A percentile compares a stretch with the other conserved stretches of the same genome.
phyloP scores from a whole-genome alignment of 2,888 invertebrate genomes.

The Polymixis lichenea region DNA sequence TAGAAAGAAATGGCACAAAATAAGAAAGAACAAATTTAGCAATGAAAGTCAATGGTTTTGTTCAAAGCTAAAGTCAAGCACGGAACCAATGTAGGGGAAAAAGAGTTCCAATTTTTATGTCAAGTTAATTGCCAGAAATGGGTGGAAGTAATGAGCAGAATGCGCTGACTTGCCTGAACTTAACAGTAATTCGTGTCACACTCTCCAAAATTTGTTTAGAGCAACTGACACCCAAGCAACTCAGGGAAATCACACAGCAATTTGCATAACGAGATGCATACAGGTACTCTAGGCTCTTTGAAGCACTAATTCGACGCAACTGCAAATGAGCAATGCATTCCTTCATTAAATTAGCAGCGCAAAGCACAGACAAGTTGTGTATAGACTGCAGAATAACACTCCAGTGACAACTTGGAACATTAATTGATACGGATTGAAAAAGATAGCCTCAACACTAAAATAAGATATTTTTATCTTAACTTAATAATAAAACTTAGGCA shows the following conservation, averaged over 20 bases:
- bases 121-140: constrained; percentile 47
- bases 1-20: neutral
- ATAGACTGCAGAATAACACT: constrained; percentile 20
- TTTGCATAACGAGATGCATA: constrained; percentile 73
- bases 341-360: constrained; percentile 64
- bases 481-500: constrained; percentile 22
- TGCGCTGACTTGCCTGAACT: constrained; percentile 42
- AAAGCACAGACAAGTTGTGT: constrained; percentile 18
- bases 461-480: neutral
- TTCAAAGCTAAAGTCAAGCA: constrained; percentile 15
- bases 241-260: constrained; percentile 70
- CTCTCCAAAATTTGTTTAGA: constrained; percentile 59
- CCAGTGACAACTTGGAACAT: neutral
- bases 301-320: constrained; percentile 63
- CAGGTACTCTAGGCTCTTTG: constrained; percentile 66
- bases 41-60: neutral
- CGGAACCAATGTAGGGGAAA: constrained; percentile 17
- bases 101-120: constrained; percentile 31
- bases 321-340: constrained; percentile 68
- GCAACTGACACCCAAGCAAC: constrained; percentile 62
- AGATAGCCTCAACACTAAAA: constrained; percentile 4
- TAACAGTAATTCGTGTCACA: constrained; percentile 44
- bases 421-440: neutral
- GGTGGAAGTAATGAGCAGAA: constrained; percentile 38
- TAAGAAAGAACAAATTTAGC: neutral